These are phyloP conservation scores for Lutjanus campechanus DNA, from an alignment of 2,797 vertebrate species.

Conservation along the genomic window DNA sequence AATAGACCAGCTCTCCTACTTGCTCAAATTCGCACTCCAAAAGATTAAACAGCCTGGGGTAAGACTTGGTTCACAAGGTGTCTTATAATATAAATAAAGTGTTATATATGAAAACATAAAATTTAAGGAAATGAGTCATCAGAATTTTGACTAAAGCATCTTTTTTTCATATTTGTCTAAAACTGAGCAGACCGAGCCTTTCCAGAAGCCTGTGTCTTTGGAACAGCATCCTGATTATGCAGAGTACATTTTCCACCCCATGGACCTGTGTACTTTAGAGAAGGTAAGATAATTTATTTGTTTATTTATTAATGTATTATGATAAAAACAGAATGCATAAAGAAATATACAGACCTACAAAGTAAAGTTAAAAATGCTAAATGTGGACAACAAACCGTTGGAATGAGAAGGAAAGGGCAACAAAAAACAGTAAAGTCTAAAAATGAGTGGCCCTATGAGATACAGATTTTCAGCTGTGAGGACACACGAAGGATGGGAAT, in stretches of 20 bases:
- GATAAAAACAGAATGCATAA: too few species aligned
- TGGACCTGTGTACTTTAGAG: constrained; percentile 98
- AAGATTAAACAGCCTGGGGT: constrained; percentile 99
- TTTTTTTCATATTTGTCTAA: constrained; percentile 8
- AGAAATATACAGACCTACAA: too few species aligned
- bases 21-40: constrained; percentile 99
- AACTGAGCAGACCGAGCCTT: constrained; percentile 93
- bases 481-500: neutral
- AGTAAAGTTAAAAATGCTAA: neutral
- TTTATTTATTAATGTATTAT: too few species aligned
- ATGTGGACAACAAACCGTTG: neutral
- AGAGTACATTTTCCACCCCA: constrained; percentile 98
- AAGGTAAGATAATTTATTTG: constrained; percentile 86
- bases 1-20: constrained; percentile 96
- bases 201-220: constrained; percentile 97
- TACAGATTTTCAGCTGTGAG: neutral
- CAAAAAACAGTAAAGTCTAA: neutral
- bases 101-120: constrained; percentile 20
- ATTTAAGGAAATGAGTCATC: neutral
- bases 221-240: constrained; percentile 99
- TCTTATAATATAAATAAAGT: neutral
- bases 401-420: neutral
- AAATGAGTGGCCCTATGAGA: neutral
- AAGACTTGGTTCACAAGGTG: constrained; percentile 73
- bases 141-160: neutral